These are phyloP conservation scores for Arizona elegans DNA, from an alignment of 2,113 vertebrate species.

Conservation along the genomic window DNA sequence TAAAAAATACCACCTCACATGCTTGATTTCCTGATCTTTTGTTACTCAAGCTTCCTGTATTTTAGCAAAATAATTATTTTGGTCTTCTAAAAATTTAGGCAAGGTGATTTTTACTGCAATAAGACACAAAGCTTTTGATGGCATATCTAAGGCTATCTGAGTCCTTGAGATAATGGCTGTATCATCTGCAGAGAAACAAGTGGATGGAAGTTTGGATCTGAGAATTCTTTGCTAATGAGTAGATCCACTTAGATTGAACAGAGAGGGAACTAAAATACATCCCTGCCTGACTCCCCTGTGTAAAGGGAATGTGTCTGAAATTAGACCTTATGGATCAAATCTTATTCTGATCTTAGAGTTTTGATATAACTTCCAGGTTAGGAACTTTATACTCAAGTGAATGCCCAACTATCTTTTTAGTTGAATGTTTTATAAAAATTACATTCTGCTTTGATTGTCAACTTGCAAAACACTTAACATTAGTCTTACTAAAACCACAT, in stretches of 20 bases:
- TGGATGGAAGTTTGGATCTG: neutral
- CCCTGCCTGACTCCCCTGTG: neutral
- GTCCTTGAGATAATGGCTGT: neutral
- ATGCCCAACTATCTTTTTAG: conserved; percentile 46
- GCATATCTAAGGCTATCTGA: neutral
- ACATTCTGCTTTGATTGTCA: conserved; percentile 48
- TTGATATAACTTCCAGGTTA: conserved; percentile 35
- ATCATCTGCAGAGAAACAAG: neutral
- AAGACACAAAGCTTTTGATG: neutral
- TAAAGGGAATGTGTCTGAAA: neutral
- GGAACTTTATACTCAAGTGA: conserved; percentile 21
- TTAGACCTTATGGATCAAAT: neutral
- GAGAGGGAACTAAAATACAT: neutral
- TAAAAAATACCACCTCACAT: neutral
- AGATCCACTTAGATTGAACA: neutral
- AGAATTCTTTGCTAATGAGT: neutral
- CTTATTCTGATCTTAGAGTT: neutral
- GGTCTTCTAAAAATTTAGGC: neutral
- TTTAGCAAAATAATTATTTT: neutral
- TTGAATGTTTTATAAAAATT: conserved; percentile 57
- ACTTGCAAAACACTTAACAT: conserved; percentile 28
- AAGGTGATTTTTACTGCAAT: neutral
- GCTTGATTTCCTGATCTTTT: neutral
- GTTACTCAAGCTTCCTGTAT: neutral
- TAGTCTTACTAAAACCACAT: conserved; percentile 39